phyloP scores from a whole-genome alignment of 2,888 invertebrate species.

The Parascotia fuliginaria region DNA sequence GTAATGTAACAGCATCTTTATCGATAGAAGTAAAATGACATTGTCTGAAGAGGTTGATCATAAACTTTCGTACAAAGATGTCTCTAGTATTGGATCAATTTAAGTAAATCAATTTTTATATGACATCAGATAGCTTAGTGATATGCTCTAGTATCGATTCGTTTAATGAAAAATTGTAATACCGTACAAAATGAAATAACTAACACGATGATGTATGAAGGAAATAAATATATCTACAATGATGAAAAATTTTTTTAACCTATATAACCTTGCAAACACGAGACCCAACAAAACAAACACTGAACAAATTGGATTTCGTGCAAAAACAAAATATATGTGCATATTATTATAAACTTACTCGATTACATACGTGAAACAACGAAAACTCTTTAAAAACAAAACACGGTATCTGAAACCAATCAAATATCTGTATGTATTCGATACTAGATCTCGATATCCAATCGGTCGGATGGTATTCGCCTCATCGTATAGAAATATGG shows the following conservation, averaged over 20 bases:
- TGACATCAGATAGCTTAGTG: no score
- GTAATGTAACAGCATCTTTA: not conserved
- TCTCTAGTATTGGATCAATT: not conserved
- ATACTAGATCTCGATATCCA: slow-evolving; percentile 63
- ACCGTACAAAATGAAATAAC: no score
- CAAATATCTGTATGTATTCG: slow-evolving; percentile 67
- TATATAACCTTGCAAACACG: no score
- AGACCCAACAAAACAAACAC: no score
- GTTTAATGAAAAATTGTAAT: no score
- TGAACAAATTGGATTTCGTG: not conserved
- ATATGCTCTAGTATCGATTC: no score
- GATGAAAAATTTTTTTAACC: no score
- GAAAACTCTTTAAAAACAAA: slow-evolving; percentile 31
- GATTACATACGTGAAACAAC: not conserved
- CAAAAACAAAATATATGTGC: not conserved
- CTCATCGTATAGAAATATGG: slow-evolving; percentile 75
- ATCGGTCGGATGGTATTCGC: slow-evolving; percentile 56
- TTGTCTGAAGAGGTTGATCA: not conserved
- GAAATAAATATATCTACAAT: no score
- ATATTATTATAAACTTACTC: not conserved
- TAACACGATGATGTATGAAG: no score
- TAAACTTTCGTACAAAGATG: not conserved
- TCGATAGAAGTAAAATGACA: not conserved
- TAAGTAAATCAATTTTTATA: no score
- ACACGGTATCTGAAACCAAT: slow-evolving; percentile 59